Conservation (phyloP, 2,797 vertebrate species). For the Pipistrellus kuhlii region DNA sequence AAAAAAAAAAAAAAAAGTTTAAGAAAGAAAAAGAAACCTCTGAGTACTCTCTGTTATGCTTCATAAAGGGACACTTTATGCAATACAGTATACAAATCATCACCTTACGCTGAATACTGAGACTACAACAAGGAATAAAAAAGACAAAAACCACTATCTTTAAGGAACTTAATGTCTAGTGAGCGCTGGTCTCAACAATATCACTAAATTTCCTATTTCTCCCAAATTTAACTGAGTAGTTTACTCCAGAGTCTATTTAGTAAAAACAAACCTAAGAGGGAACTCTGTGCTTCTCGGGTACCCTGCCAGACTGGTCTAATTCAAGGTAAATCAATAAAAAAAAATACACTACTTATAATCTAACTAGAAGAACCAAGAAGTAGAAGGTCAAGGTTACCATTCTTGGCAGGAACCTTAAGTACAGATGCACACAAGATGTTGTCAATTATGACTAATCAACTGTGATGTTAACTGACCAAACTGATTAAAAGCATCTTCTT, state of each 20-base stretch:
- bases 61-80: neutral
- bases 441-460: neutral
- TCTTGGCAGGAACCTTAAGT: neutral
- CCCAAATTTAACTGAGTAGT: neutral
- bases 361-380: neutral
- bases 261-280: neutral
- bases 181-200: neutral
- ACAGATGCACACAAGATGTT: neutral
- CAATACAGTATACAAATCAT: conserved; percentile 7
- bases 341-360: neutral
- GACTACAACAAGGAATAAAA: neutral
- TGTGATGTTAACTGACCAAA: neutral
- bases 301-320: neutral
- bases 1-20: no score
- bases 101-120: neutral
- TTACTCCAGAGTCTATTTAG: neutral
- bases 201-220: neutral
- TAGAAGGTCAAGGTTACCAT: conserved; percentile 16
- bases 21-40: neutral
- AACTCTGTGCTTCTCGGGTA: neutral
- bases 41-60: neutral
- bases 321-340: neutral
- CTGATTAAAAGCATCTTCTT: neutral
- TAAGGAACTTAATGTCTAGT: neutral
- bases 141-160: neutral